Base-by-base conservation (phyloP, 1,140 invertebrate species). In the Trichogramma pretiosum region DNA sequence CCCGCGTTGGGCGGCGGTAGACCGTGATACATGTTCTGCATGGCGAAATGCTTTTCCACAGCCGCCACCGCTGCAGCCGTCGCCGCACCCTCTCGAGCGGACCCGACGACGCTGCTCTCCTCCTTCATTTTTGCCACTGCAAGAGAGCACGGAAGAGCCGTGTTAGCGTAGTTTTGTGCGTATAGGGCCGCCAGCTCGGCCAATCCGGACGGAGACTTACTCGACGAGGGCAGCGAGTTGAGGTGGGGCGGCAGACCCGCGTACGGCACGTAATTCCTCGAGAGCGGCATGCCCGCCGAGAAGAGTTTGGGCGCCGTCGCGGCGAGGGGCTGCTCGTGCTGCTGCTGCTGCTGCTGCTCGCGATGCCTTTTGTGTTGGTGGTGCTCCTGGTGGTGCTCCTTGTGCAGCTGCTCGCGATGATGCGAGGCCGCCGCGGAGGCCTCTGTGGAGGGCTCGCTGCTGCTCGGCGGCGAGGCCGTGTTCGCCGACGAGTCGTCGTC, bases 261-360 rank as follows among this genome's bases (percentile, higher is more conserved):
- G 37, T 81, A 80, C 8, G 79, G 75, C 22, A 72, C 52, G 54
- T 79, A 80, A 50, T 76, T 73, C 47, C 78, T 64, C 0, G 77
- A 72, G 58, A 80, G 69, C 18, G 78, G 68, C 28, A 79, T 58
- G 34, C 74, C 62, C 18, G 77, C 68, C 5, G 75, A 72, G 53
- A 79, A 61, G 18, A 80, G 65, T 54, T 79, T 77, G 0, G 77
- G 78, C 9, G 74, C 72, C 1, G 77, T 78, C 3, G 77, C 76
- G 13, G 76, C 76, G 16, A 76, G 60, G n/a, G 76, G 75, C 50
- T 78, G 77, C 36, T 77, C 76, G 43, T 72, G 67, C 16, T 70
- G 67, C 13, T 51, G 49, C 21, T 45, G 7, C 34, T 11, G 4
- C 5, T 34, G 33, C 5, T 28, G 26, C 33, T 34, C n/a, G n/a